Percentiles rank a stretch among this genome's conserved stretches.
phyloP scores from a whole-genome alignment of 2,888 invertebrate genomes.

The Chironomus tentans region DNA sequence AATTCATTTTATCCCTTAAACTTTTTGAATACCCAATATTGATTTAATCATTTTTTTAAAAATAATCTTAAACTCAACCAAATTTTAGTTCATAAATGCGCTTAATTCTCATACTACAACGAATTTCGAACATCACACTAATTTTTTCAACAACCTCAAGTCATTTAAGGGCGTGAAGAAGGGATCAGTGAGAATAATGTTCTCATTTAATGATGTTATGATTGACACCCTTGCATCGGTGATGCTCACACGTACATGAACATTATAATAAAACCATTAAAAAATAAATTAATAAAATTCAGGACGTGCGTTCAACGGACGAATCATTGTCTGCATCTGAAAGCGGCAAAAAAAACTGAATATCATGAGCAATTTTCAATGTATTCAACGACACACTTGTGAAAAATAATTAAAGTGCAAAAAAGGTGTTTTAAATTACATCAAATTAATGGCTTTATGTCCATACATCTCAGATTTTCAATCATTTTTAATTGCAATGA shows the following conservation, averaged over 20 bases:
- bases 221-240: conserved; percentile 4
- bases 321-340: neutral
- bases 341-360: neutral
- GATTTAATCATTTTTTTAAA: too few relatives aligned
- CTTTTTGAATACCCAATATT: too few relatives aligned
- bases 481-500: conserved; percentile 15
- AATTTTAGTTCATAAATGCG: too few relatives aligned
- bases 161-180: too few relatives aligned
- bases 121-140: too few relatives aligned
- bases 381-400: too few relatives aligned
- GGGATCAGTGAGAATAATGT: too few relatives aligned
- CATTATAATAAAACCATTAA: conserved; percentile 21
- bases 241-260: neutral
- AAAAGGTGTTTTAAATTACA: conserved; percentile 10
- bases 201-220: conserved; percentile 17
- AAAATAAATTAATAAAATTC: conserved; percentile 14
- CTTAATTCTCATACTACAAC: too few relatives aligned
- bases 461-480: conserved; percentile 4
- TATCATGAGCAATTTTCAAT: neutral
- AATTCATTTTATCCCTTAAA: too few relatives aligned
- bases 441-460: conserved; percentile 23
- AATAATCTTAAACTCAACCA: too few relatives aligned
- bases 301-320: neutral
- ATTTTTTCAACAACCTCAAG: too few relatives aligned
- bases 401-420: conserved; percentile 20